Evolutionary conservation across 2,113 vertebrate species (phyloP).

Genomic region (Dipodomys merriami): DNA sequence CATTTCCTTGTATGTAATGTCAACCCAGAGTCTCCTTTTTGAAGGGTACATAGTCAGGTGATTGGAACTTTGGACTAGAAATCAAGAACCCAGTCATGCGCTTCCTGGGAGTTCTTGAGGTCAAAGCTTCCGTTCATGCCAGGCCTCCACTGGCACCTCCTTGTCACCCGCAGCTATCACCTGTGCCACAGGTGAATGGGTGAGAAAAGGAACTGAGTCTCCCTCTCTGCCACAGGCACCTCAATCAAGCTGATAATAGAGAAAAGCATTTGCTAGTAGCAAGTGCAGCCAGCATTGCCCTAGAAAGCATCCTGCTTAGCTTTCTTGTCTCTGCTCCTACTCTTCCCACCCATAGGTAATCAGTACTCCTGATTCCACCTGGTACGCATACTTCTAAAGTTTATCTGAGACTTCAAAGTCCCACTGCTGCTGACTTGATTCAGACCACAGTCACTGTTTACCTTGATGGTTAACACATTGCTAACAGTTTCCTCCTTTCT

Average conservation of each 20-base stretch:
- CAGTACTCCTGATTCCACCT: not conserved
- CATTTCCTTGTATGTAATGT: not conserved
- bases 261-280: not conserved
- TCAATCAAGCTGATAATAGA: not conserved
- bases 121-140: not conserved
- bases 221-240: not conserved
- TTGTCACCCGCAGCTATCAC: not conserved
- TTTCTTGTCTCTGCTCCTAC: not conserved
- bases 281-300: not conserved
- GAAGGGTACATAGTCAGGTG: conserved; percentile 9
- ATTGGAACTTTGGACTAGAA: not conserved
- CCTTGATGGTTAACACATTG: not conserved
- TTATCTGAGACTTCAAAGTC: not conserved
- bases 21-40: conserved; percentile 17
- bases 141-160: not conserved
- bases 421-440: not conserved
- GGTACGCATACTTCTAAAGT: not conserved
- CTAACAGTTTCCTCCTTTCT: not conserved
- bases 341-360: not conserved
- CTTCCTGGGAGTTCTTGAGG: not conserved
- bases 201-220: not conserved
- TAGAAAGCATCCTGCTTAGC: not conserved
- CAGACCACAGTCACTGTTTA: not conserved
- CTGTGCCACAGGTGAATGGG: not conserved
- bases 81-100: not conserved